Evolutionary conservation across 2,888 invertebrate genomes (phyloP).

Genomic region (Capitulum mitella): DNA sequence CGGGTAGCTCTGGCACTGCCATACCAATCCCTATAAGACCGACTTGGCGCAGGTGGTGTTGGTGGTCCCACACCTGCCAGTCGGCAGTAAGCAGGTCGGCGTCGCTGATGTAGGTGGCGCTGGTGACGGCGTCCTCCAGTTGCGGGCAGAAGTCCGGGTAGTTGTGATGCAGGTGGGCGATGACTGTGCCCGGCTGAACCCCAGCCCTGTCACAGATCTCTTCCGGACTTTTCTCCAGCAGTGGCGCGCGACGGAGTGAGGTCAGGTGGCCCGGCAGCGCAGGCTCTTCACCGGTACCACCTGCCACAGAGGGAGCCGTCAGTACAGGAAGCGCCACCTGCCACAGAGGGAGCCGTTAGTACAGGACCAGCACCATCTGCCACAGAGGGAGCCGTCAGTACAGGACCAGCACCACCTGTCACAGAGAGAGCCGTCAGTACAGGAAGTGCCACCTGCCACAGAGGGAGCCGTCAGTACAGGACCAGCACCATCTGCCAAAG

Average conservation of each 20-base stretch:
- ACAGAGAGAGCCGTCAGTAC: no score
- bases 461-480: no score
- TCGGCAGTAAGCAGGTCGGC: constrained; percentile 8
- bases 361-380: no score
- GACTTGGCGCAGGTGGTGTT: neutral
- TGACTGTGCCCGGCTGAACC: constrained; percentile 44
- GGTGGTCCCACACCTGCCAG: neutral
- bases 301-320: no score
- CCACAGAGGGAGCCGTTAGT: no score
- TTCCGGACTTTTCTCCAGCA: constrained; percentile 36
- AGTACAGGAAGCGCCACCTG: no score
- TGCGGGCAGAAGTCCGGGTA: constrained; percentile 59
- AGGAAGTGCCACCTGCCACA: no score
- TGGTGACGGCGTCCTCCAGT: constrained; percentile 50
- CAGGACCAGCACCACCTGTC: no score
- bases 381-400: no score
- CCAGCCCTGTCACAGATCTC: constrained; percentile 43
- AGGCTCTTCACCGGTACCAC: constrained; percentile 27
- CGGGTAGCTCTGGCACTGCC: no score
- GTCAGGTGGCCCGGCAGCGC: constrained; percentile 33
- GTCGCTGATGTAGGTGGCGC: neutral
- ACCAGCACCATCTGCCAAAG: no score
- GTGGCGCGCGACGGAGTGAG: constrained; percentile 31
- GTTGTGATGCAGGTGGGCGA: constrained; percentile 46
- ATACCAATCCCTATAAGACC: no score